Evolutionary conservation across 2,888 invertebrate species (phyloP).

Genomic region (Scaptomyza tumidula): DNA sequence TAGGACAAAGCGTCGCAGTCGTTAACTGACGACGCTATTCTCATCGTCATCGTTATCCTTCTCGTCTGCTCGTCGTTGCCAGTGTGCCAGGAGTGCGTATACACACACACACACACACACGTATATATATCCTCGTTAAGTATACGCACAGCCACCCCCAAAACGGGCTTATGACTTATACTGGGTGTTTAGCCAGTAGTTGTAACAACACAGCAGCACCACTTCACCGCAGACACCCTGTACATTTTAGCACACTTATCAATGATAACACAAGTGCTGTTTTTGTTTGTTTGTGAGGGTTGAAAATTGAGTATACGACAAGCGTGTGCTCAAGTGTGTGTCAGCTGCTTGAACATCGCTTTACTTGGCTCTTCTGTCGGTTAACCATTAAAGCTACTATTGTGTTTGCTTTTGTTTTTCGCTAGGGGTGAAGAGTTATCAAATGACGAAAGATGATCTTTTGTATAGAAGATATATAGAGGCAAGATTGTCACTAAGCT

Average conservation of each 20-base stretch:
- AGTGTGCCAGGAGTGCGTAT: constrained; percentile 41
- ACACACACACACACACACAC: constrained; percentile 29
- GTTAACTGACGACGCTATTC: constrained; percentile 73
- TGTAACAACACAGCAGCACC: neutral
- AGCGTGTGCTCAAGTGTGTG: constrained; percentile 12
- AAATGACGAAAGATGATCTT: neutral
- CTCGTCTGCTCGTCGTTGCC: constrained; percentile 41
- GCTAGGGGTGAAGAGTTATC: neutral
- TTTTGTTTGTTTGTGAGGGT: constrained; percentile 59
- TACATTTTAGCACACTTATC: constrained; percentile 63
- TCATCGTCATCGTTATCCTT: constrained; percentile 56
- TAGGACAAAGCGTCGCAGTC: constrained; percentile 70
- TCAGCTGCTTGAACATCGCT: constrained; percentile 21
- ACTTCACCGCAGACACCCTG: constrained; percentile 53
- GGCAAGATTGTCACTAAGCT: neutral
- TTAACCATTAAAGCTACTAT: constrained; percentile 48
- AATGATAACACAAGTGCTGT: constrained; percentile 69
- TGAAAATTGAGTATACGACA: constrained; percentile 70
- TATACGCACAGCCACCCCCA: constrained; percentile 61
- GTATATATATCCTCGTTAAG: constrained; percentile 34
- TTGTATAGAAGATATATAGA: constrained; percentile 5
- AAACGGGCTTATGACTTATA: constrained; percentile 42
- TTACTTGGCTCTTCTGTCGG: constrained; percentile 18
- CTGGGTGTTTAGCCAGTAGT: constrained; percentile 41
- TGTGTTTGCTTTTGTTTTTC: constrained; percentile 18